These are phyloP conservation scores for Azorinus chamasolen DNA, from an alignment of 2,888 invertebrate species.

Conservation along the genomic window DNA sequence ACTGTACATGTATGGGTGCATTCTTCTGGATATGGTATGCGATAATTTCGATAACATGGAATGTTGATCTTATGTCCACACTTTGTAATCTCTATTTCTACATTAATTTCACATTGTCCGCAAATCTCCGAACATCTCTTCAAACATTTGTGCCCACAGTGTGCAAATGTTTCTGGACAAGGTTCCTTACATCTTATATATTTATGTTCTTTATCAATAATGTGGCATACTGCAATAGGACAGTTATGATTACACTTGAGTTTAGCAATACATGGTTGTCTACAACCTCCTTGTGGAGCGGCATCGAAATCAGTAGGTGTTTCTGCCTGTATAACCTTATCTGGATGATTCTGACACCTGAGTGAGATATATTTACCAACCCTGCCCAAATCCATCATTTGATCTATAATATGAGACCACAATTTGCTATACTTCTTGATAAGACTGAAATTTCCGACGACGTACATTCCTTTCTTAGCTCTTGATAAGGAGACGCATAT, in stretches of 20 bases:
- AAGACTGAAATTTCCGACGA: conserved; percentile 78
- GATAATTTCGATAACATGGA: too few species aligned
- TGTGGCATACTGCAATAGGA: conserved; percentile 89
- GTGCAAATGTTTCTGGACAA: conserved; percentile 64
- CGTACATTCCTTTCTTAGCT: conserved; percentile 83
- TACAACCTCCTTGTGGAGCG: conserved; percentile 88
- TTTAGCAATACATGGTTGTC: conserved; percentile 87
- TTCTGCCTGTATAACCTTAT: conserved; percentile 14
- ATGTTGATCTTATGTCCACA: too few species aligned
- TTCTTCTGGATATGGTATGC: too few species aligned
- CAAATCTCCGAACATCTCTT: conserved; percentile 68
- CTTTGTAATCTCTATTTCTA: conserved; percentile 32
- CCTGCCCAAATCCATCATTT: conserved; percentile 39
- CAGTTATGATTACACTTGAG: conserved; percentile 90
- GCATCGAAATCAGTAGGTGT: conserved; percentile 43
- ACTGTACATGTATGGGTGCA: too few species aligned
- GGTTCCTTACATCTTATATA: conserved; percentile 80
- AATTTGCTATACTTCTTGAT: conserved; percentile 46
- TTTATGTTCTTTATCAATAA: conserved; percentile 88
- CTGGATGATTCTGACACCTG: conserved; percentile 77
- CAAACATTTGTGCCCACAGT: conserved; percentile 66
- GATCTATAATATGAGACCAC: conserved; percentile 45
- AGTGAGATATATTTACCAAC: conserved; percentile 54
- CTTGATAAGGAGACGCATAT: conserved; percentile 85
- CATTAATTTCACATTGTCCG: conserved; percentile 44